Conservation (phyloP, 2,797 vertebrate species). For the Thalassophryne amazonica region DNA sequence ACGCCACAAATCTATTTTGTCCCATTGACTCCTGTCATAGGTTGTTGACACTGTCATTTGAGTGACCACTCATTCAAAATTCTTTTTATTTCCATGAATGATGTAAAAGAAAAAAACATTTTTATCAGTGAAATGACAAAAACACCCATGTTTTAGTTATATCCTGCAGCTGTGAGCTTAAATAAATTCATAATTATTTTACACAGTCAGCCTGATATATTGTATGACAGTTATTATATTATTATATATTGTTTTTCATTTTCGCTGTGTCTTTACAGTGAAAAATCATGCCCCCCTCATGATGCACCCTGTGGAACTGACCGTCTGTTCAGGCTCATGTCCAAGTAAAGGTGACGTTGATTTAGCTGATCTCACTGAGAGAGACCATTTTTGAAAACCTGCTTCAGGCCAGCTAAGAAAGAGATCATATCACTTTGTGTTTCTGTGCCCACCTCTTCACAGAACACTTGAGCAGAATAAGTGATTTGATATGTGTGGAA, state of each 20-base stretch:
- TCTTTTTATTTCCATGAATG: too few relatives aligned
- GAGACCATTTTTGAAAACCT: slow-evolving; percentile 24
- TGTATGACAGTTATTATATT: slow-evolving; percentile 2
- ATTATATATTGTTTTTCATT: slow-evolving; percentile 3
- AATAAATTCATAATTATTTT: not conserved
- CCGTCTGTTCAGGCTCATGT: slow-evolving; percentile 63
- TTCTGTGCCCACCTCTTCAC: slow-evolving; percentile 1
- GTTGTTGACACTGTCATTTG: too few relatives aligned
- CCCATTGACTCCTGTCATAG: too few relatives aligned
- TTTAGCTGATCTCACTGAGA: slow-evolving; percentile 33
- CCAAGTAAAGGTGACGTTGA: slow-evolving; percentile 55
- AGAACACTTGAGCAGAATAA: slow-evolving; percentile 26
- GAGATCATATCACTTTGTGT: slow-evolving; percentile 19
- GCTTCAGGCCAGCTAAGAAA: slow-evolving; percentile 20
- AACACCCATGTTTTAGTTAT: too few relatives aligned
- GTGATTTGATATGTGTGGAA: too few relatives aligned
- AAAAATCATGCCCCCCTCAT: slow-evolving; percentile 27
- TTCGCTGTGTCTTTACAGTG: slow-evolving; percentile 55
- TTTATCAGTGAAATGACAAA: too few relatives aligned
- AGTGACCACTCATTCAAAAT: too few relatives aligned
- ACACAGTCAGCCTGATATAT: slow-evolving; percentile 9
- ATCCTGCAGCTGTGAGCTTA: not conserved
- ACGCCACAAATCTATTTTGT: too few relatives aligned
- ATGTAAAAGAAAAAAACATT: too few relatives aligned
- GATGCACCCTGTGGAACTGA: slow-evolving; percentile 29